phyloP scores from a whole-genome alignment of 2,797 vertebrate species.

The Lycodopsis pacificus region DNA sequence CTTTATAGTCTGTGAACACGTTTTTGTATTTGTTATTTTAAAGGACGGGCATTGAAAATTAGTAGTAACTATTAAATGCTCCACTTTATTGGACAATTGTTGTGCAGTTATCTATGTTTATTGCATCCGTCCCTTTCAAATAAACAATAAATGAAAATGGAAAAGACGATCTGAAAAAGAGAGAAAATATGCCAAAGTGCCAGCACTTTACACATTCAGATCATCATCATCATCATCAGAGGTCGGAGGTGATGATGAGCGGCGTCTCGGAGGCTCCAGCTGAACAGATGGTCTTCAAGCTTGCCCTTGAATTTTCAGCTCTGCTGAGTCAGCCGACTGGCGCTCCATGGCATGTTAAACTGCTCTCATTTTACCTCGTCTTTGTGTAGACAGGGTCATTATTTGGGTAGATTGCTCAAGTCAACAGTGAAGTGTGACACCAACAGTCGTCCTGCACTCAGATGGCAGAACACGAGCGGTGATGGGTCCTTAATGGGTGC shows the following conservation, averaged over 20 bases:
- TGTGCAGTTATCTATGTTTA: neutral
- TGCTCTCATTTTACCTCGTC: slow-evolving; percentile 33
- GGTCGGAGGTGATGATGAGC: slow-evolving; percentile 56
- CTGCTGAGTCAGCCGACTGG: slow-evolving; percentile 59
- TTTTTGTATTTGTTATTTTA: neutral
- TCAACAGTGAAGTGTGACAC: neutral
- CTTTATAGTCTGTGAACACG: neutral
- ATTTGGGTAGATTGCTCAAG: slow-evolving; percentile 26
- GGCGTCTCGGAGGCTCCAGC: slow-evolving; percentile 46
- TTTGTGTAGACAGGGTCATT: slow-evolving; percentile 30
- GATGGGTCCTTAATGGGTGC: slow-evolving; percentile 5
- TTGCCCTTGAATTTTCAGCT: slow-evolving; percentile 68
- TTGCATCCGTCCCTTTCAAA: neutral
- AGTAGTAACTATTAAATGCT: neutral
- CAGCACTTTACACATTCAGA: slow-evolving; percentile 60
- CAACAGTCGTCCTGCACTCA: neutral
- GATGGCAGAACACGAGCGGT: neutral
- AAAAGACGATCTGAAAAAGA: slow-evolving; percentile 26
- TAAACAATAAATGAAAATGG: neutral
- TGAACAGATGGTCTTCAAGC: slow-evolving; percentile 77
- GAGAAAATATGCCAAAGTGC: slow-evolving; percentile 8
- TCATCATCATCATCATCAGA: slow-evolving; percentile 69
- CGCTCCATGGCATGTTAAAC: slow-evolving; percentile 48
- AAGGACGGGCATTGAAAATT: neutral
- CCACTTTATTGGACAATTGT: neutral